phyloP scores from a whole-genome alignment of 2,113 vertebrate species.

The Poeciliopsis prolifica region DNA sequence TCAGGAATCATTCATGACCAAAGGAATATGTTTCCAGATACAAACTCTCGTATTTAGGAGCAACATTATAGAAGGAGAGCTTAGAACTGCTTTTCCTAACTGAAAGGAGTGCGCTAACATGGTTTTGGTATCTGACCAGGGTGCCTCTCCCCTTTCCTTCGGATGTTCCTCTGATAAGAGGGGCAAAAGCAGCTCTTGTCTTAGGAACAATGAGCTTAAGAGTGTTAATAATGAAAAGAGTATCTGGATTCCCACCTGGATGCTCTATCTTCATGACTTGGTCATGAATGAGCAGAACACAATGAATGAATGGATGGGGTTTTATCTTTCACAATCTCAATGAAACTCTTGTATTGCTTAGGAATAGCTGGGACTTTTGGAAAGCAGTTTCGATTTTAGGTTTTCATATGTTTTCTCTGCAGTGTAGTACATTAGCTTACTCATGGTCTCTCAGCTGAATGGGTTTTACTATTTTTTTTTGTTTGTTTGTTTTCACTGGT shows the following conservation, averaged over 20 bases:
- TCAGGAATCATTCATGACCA: too few relatives aligned
- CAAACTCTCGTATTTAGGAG: too few relatives aligned
- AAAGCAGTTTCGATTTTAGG: conserved; percentile 1
- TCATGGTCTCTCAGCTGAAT: conserved; percentile 28
- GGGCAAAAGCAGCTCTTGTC: not conserved
- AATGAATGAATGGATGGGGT: not conserved
- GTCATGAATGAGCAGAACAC: not conserved
- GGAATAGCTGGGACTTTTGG: not conserved
- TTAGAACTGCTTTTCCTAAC: not conserved
- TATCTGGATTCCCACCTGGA: too few relatives aligned
- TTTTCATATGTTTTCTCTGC: conserved; percentile 23
- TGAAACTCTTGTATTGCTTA: not conserved
- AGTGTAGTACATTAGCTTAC: conserved; percentile 5
- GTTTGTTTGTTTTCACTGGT: not conserved
- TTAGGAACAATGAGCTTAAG: not conserved
- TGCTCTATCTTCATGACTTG: not conserved
- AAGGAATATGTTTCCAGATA: too few relatives aligned
- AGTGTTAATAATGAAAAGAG: too few relatives aligned
- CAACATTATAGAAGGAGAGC: too few relatives aligned
- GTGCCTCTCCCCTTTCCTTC: too few relatives aligned
- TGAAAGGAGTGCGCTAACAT: not conserved
- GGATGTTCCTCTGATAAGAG: not conserved
- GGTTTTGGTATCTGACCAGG: not conserved
- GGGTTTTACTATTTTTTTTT: conserved; percentile 10
- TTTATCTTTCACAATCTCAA: not conserved